Evolutionary conservation across 2,797 vertebrate species (phyloP).

Genomic region (Muscicapa striata): DNA sequence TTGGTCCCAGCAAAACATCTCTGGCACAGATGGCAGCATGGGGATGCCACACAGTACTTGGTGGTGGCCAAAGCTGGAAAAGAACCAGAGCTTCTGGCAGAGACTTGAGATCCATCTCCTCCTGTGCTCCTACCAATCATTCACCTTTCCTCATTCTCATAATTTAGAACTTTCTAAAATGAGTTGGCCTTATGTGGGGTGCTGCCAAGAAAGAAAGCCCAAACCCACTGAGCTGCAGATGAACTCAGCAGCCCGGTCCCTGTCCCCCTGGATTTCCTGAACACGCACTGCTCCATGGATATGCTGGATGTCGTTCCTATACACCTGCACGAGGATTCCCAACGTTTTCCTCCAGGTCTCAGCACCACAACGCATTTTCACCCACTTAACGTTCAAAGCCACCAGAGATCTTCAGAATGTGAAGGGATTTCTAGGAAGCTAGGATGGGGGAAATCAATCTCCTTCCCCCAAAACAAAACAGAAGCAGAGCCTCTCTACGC

Average conservation of each 20-base stretch:
- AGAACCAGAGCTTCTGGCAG: background rate
- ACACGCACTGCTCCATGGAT: background rate
- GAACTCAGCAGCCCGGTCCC: background rate
- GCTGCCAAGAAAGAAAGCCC: background rate
- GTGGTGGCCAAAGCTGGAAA: background rate
- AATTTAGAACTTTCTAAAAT: background rate
- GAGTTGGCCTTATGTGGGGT: background rate
- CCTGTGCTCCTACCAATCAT: background rate
- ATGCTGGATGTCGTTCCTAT: background rate
- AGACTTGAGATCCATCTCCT: background rate
- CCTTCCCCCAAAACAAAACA: background rate
- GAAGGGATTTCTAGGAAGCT: background rate
- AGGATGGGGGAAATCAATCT: background rate
- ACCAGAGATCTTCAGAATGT: background rate
- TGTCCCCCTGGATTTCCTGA: background rate
- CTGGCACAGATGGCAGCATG: background rate
- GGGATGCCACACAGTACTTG: accelerated
- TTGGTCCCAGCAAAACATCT: background rate
- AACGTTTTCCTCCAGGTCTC: background rate
- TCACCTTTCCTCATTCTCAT: background rate
- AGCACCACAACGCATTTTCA: accelerated
- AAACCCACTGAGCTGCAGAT: background rate
- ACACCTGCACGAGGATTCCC: background rate
- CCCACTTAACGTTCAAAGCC: background rate
- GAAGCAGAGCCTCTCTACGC: background rate